Evolutionary conservation across 2,113 vertebrate species (phyloP), one percentile per base, ranked within the genome.

Genomic region (Stigmatopora nigra): DNA sequence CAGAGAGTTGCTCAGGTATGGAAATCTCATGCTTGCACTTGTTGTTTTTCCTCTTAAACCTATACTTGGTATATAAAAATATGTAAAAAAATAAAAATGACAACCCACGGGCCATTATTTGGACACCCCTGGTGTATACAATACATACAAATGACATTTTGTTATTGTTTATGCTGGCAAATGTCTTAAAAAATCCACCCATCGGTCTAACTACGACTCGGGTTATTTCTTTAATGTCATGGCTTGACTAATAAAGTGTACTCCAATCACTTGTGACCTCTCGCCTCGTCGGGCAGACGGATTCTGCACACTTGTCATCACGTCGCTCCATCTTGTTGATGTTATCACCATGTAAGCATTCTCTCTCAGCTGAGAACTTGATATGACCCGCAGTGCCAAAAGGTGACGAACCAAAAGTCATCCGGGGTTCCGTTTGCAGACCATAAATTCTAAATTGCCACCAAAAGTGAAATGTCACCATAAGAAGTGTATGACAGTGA

Each of bases 251-350:
- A 49, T 51, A 16, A 69, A 70, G 52, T 72, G 65, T 73, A 71
- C 81, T 72, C 67, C 80, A 77, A 65, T 80, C 82, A 85, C 76
- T 84, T 64, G 53, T 85, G 79, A 70, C 77, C 78, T 49, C 62
- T 56, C 41, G 47, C 64, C 73, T 86, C 15, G 64, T 79, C 65
- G 81, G 77, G 80, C 69, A 69, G 80, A 76, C 85, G 70, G 81
- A 84, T 80, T 84, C 77, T 82, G 79, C 80, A 77, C 77, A 82
- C 65, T 58, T 90, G 81, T 91, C 87, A 89, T 89, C 84, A 78
- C 87, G 81, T 89, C 72, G 79, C 84, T 82, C 84, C 67, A 73
- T 79, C 82, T 83, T 83, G 87, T 85, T 56, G 70, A 84, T 76
- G 80, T 72, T 77, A 89, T 89, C 82, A 17, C 73, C 20, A 64